A percentile compares a stretch with the other conserved stretches of the same genome.
These are phyloP conservation scores for Argyresthia goedartella DNA, from an alignment of 2,888 invertebrate species.

Conservation along the genomic window DNA sequence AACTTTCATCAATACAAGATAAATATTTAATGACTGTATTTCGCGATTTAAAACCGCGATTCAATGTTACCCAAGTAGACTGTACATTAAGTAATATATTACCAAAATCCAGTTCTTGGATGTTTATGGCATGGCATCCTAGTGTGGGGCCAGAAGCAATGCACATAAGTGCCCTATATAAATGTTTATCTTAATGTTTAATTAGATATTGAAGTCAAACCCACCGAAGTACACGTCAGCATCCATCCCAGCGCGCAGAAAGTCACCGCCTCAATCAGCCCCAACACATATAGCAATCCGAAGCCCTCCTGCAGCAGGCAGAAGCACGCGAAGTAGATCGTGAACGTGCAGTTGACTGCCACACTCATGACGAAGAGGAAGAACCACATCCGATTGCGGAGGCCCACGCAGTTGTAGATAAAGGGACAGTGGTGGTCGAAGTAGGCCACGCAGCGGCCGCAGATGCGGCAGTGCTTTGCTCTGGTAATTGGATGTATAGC, in stretches of 20 bases:
- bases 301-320: constrained; percentile 88
- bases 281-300: constrained; percentile 86
- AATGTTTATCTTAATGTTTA: too few species aligned
- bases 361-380: constrained; percentile 90
- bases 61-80: too few species aligned
- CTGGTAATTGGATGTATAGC: constrained; percentile 22
- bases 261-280: constrained; percentile 83
- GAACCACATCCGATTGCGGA: constrained; percentile 94
- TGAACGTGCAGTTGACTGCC: constrained; percentile 88
- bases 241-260: constrained; percentile 91
- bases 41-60: too few species aligned
- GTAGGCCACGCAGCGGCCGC: constrained; percentile 89
- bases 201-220: too few species aligned
- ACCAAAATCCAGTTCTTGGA: too few species aligned
- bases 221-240: constrained; percentile 88
- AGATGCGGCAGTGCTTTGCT: constrained; percentile 93
- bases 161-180: too few species aligned
- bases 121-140: too few species aligned
- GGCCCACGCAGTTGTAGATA: constrained; percentile 94
- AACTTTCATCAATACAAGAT: too few species aligned
- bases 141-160: too few species aligned
- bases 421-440: constrained; percentile 97
- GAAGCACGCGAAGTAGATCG: constrained; percentile 89
- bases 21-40: too few species aligned
- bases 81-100: too few species aligned